Conservation (phyloP, 2,113 vertebrate genomes). For the Hydrolagus affinis region DNA sequence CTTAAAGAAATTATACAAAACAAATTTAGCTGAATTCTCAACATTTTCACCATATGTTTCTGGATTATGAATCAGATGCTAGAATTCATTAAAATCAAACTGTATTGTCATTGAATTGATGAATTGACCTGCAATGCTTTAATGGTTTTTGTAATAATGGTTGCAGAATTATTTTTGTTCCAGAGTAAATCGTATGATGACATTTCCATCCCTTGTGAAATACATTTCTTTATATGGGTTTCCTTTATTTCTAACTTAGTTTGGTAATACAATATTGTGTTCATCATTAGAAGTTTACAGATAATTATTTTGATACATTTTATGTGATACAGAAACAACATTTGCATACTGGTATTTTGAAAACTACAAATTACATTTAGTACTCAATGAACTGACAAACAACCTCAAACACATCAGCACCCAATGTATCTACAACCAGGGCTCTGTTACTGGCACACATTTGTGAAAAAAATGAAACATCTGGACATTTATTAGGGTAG, state of each 20-base stretch:
- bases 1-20: neutral
- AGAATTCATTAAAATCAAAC: neutral
- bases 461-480: neutral
- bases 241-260: conserved; percentile 8
- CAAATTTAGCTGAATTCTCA: neutral
- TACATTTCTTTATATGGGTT: no score
- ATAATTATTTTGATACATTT: neutral
- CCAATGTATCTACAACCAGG: neutral
- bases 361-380: neutral
- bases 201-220: neutral
- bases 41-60: neutral
- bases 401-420: neutral
- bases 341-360: neutral
- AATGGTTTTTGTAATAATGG: conserved; percentile 3
- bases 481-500: neutral
- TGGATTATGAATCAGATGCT: conserved; percentile 9
- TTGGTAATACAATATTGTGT: neutral
- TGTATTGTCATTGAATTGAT: neutral
- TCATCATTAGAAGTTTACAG: conserved; percentile 20
- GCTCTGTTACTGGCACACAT: no score
- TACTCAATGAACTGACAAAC: conserved; percentile 8
- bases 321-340: neutral
- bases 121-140: neutral
- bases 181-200: neutral
- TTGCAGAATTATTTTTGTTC: neutral